A percentile compares a stretch with the other conserved stretches of the same genome.
Conservation (phyloP, 2,797 vertebrate species). For the Bradypodion pumilum region DNA sequence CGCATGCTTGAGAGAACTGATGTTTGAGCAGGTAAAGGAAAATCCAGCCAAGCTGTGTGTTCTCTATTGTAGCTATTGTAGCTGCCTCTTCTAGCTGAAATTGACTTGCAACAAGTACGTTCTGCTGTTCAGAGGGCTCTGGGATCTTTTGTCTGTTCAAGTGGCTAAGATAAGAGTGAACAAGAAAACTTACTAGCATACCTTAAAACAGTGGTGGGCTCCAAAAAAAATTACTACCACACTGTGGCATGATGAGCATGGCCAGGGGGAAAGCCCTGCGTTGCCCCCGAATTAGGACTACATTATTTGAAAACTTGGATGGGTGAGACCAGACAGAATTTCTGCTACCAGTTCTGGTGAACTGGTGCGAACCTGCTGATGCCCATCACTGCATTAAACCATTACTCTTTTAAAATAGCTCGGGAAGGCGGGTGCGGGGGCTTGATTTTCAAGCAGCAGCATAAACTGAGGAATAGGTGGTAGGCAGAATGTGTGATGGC, state of each 20-base stretch:
- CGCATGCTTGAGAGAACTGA: conserved; percentile 92
- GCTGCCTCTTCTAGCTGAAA: conserved; percentile 4
- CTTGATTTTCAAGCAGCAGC: conserved; percentile 4
- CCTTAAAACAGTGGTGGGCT: too few species aligned
- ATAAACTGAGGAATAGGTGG: conserved; percentile 22
- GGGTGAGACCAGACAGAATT: too few species aligned
- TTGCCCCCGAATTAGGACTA: too few species aligned
- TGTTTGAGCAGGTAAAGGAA: conserved; percentile 93
- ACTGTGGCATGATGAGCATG: too few species aligned
- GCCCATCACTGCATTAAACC: too few species aligned
- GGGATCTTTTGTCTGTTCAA: conserved; percentile 23
- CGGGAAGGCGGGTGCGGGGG: too few species aligned
- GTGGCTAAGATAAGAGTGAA: neutral
- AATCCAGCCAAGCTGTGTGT: neutral
- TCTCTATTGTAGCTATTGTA: neutral
- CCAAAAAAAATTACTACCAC: too few species aligned
- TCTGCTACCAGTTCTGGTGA: too few species aligned
- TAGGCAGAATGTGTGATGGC: conserved; percentile 7
- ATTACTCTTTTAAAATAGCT: conserved; percentile 12
- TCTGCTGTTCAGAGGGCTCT: neutral
- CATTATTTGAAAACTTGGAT: too few species aligned
- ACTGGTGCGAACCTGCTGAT: too few species aligned
- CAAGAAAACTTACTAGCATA: neutral
- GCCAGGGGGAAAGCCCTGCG: too few species aligned
- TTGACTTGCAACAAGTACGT: neutral